phyloP scores from a whole-genome alignment of 2,888 invertebrate species.

The Anthoptus insignis region DNA sequence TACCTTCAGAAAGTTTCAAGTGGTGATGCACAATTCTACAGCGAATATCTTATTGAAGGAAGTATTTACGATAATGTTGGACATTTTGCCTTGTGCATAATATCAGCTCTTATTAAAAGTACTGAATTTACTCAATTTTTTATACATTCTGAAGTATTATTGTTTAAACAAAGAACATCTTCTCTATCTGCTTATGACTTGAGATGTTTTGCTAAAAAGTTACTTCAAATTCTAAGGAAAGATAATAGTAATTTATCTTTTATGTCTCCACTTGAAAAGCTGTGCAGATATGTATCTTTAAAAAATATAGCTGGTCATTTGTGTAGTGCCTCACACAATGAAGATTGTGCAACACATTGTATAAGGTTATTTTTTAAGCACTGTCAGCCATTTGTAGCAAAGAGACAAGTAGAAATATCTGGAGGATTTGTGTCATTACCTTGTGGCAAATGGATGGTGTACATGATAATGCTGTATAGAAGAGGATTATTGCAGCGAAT shows the following conservation, averaged over 20 bases:
- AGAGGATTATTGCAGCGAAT: slow-evolving; percentile 72
- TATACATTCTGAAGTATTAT: slow-evolving; percentile 8
- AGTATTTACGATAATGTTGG: slow-evolving; percentile 87
- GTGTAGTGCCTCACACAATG: slow-evolving; percentile 55
- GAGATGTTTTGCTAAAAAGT: slow-evolving; percentile 68
- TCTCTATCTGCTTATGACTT: slow-evolving; percentile 54
- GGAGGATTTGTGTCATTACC: slow-evolving; percentile 84
- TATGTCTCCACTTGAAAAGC: slow-evolving; percentile 57
- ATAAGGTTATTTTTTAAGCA: slow-evolving; percentile 84
- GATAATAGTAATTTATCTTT: neutral
- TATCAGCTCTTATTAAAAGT: slow-evolving; percentile 64
- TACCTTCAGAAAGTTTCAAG: slow-evolving; percentile 75
- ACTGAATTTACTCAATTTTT: slow-evolving; percentile 54
- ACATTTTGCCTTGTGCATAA: slow-evolving; percentile 85
- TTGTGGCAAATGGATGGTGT: slow-evolving; percentile 86
- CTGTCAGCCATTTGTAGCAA: slow-evolving; percentile 83
- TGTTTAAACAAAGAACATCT: slow-evolving; percentile 34
- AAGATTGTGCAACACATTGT: slow-evolving; percentile 59
- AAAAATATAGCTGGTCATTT: slow-evolving; percentile 72
- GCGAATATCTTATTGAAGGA: slow-evolving; percentile 87
- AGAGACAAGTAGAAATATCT: slow-evolving; percentile 80
- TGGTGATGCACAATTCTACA: slow-evolving; percentile 64
- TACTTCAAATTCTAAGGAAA: slow-evolving; percentile 65
- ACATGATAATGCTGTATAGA: slow-evolving; percentile 77
- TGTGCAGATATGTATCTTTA: slow-evolving; percentile 70